Percentiles rank a stretch among this genome's conserved stretches.
Conservation (phyloP, 2,797 vertebrate species). For the Gymnoscopelus braueri region DNA sequence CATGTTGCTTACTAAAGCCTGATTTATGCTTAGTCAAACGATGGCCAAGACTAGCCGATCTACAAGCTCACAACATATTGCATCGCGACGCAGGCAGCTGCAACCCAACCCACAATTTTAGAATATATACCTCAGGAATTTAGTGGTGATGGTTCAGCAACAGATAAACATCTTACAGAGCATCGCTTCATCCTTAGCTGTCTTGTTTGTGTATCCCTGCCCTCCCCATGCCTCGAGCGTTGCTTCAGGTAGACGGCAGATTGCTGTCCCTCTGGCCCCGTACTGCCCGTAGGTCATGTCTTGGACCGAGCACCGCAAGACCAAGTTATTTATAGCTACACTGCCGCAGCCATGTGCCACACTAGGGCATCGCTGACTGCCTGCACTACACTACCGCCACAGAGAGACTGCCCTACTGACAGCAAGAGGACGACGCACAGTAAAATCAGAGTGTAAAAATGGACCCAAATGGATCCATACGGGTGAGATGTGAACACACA, state of each 20-base stretch:
- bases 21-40: too few relatives aligned
- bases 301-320: conserved; percentile 65
- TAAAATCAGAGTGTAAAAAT: conserved; percentile 19
- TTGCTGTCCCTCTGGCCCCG: conserved; percentile 72
- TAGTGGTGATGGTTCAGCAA: conserved; percentile 27
- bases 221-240: conserved; percentile 34
- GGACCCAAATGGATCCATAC: conserved; percentile 5
- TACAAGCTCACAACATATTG: too few relatives aligned
- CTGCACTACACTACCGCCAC: conserved; percentile 44
- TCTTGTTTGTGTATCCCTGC: conserved; percentile 53
- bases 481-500: conserved; percentile 39
- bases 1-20: too few relatives aligned
- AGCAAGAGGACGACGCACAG: conserved; percentile 20
- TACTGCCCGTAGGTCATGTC: conserved; percentile 33
- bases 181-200: conserved; percentile 26
- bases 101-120: too few relatives aligned
- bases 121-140: too few relatives aligned
- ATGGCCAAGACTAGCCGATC: too few relatives aligned
- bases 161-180: not conserved
- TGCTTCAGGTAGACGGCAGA: conserved; percentile 75
- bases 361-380: conserved; percentile 60
- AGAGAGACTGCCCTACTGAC: conserved; percentile 51
- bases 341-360: conserved; percentile 69
- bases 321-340: conserved; percentile 74
- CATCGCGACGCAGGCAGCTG: too few relatives aligned